phyloP scores from a whole-genome alignment of 2,888 invertebrate species.

The Leptogaster cylindrica region DNA sequence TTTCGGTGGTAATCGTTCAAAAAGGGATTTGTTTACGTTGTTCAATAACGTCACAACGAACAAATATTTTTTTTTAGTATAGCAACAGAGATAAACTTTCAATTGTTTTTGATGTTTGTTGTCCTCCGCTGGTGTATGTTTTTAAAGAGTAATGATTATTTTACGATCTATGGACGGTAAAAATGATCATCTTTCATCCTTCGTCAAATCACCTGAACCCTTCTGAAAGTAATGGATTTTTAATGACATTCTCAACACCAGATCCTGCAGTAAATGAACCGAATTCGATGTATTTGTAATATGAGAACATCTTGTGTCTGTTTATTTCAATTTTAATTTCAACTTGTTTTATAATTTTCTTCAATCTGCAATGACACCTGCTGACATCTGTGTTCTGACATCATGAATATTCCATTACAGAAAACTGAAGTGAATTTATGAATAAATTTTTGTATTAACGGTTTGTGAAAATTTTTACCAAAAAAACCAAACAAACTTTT shows the following conservation, averaged over 20 bases:
- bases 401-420: background rate
- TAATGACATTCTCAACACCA: conserved; percentile 14
- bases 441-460: background rate
- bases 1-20: background rate
- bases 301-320: too few species aligned
- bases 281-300: too few species aligned
- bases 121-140: background rate
- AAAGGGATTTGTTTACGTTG: too few species aligned
- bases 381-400: too few species aligned
- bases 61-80: too few species aligned
- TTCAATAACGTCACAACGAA: too few species aligned
- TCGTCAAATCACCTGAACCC: background rate
- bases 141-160: conserved; percentile 2
- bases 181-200: background rate
- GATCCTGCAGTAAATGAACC: background rate
- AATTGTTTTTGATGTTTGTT: background rate
- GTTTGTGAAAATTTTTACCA: too few species aligned
- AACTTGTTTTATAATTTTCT: background rate
- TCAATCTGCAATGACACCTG: background rate
- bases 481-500: too few species aligned
- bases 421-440: background rate
- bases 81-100: background rate
- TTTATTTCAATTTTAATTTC: too few species aligned
- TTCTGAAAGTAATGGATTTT: conserved; percentile 7
- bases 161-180: background rate